phyloP scores from a whole-genome alignment of 2,113 vertebrate genomes.

The Plotosus lineatus region DNA sequence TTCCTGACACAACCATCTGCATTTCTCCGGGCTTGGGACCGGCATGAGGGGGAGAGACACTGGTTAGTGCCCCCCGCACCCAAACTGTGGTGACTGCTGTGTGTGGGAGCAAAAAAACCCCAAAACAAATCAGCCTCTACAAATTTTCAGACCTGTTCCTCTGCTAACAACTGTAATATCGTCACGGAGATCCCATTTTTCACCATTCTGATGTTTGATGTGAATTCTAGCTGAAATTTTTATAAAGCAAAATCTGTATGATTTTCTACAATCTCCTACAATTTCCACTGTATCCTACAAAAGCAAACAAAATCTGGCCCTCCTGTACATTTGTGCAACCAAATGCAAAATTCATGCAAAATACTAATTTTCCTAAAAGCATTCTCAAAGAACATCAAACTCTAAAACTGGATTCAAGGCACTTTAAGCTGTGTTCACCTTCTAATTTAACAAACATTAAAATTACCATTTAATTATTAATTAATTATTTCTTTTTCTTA shows the following conservation, averaged over 20 bases:
- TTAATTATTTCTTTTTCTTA: too few species aligned
- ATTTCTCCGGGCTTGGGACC: too few species aligned
- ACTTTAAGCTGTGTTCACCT: not conserved
- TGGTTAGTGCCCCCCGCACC: too few species aligned
- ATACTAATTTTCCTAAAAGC: not conserved
- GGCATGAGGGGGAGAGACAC: too few species aligned
- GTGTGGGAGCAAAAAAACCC: too few species aligned
- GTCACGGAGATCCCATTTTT: not conserved
- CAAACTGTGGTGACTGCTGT: too few species aligned
- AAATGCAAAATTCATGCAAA: not conserved
- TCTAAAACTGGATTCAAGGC: not conserved
- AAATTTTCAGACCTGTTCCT: too few species aligned
- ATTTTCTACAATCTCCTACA: too few species aligned
- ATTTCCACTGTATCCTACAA: not conserved
- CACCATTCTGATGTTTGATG: not conserved
- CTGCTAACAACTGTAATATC: not conserved
- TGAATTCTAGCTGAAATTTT: not conserved
- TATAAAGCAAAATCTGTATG: too few species aligned
- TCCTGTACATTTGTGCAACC: not conserved
- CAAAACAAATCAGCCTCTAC: too few species aligned
- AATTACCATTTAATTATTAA: not conserved
- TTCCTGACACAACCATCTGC: too few species aligned
- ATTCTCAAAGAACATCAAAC: not conserved
- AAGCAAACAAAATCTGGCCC: not conserved
- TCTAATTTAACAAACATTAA: not conserved